Conservation (phyloP, 2,113 vertebrate species). For the Thryonomys swinderianus region DNA sequence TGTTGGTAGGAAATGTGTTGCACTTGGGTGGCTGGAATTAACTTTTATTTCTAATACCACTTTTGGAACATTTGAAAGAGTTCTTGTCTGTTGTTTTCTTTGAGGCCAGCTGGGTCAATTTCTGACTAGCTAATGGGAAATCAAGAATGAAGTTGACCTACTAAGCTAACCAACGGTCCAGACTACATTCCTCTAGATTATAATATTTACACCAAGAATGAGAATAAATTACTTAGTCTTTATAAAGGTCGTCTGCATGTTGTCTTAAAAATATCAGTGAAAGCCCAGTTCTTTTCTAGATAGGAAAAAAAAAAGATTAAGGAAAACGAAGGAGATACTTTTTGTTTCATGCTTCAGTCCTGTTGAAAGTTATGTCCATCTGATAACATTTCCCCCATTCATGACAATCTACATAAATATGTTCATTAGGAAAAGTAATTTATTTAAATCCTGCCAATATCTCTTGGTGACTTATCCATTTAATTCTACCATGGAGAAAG, state of each 20-base stretch:
- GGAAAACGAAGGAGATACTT: background rate
- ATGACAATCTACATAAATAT: slow-evolving; percentile 14
- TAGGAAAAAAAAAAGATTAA: slow-evolving; percentile 53
- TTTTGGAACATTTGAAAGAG: slow-evolving; percentile 66
- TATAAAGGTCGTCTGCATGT: slow-evolving; percentile 20
- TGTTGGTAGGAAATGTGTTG: background rate
- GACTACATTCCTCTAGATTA: slow-evolving; percentile 67
- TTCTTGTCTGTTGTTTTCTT: slow-evolving; percentile 65
- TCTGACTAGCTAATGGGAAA: slow-evolving; percentile 78
- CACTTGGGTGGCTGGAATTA: background rate
- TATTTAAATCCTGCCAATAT: background rate
- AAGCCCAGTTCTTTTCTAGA: background rate
- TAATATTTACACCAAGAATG: slow-evolving; percentile 70
- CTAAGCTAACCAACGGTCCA: slow-evolving; percentile 54
- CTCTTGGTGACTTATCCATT: slow-evolving; percentile 10
- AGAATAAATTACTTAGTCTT: slow-evolving; percentile 47
- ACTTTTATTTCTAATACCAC: background rate
- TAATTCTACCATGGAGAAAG: slow-evolving; percentile 46
- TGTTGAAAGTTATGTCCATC: slow-evolving; percentile 21
- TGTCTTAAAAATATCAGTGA: slow-evolving; percentile 51
- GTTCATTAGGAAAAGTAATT: background rate
- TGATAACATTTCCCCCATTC: background rate
- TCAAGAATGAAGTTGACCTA: slow-evolving; percentile 68
- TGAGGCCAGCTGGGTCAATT: slow-evolving; percentile 64
- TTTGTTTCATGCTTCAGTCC: background rate